A percentile compares a stretch with the other conserved stretches of the same genome.
Evolutionary conservation across 1,140 invertebrate species (phyloP).

Genomic region (Dinothrombium tinctorium): DNA sequence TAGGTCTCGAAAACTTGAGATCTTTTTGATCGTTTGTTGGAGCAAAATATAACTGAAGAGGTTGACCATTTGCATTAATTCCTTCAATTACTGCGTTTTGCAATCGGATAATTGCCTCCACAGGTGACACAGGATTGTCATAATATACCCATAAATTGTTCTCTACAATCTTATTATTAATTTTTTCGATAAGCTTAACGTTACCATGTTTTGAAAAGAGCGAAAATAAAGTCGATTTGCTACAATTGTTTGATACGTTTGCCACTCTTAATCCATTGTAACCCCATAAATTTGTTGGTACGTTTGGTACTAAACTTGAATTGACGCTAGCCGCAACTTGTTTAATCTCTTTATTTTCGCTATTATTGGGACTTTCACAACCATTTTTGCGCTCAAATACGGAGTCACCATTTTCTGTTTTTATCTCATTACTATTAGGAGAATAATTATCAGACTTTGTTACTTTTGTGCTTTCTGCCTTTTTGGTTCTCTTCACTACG

Average conservation of each 20-base stretch:
- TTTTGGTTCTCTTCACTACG: neutral
- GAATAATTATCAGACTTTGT: neutral
- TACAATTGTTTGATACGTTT: neutral
- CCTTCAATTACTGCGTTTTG: slow-evolving; percentile 4
- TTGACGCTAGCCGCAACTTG: slow-evolving; percentile 3
- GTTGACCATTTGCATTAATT: neutral
- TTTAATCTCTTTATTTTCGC: neutral
- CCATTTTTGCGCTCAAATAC: neutral
- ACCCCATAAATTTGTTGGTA: slow-evolving; percentile 11
- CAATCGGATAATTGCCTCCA: slow-evolving; percentile 7
- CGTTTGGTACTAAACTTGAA: neutral
- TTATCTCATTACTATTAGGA: neutral
- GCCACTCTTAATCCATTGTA: slow-evolving; percentile 10
- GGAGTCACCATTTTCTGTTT: neutral
- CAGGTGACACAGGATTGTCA: slow-evolving; percentile 10
- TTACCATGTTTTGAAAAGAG: slow-evolving; percentile 9
- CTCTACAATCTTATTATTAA: neutral
- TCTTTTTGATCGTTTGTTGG: slow-evolving; percentile 11
- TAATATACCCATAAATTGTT: slow-evolving; percentile 9
- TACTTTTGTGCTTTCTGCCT: neutral
- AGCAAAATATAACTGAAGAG: slow-evolving; percentile 9
- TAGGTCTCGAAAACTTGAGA: slow-evolving; percentile 10
- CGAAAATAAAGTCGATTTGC: neutral
- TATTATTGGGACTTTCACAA: neutral
- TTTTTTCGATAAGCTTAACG: slow-evolving; percentile 5